Conservation (phyloP, 1,140 invertebrate species). For the Akabosia matsudoensis region DNA sequence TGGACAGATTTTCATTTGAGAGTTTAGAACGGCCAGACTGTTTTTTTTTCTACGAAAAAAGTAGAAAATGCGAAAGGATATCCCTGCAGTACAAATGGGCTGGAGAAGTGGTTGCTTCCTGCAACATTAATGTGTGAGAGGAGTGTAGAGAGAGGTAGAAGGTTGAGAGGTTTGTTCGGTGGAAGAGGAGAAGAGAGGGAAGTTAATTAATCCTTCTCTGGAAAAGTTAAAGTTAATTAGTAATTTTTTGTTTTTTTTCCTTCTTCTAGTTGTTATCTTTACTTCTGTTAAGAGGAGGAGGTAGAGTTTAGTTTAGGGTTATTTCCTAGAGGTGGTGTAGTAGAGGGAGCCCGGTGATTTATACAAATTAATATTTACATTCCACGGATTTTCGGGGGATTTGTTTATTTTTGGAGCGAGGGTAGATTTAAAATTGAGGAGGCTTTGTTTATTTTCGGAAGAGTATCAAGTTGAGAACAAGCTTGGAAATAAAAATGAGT, state of each 20-base stretch:
- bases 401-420: background rate
- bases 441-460: background rate
- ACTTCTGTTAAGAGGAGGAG: background rate
- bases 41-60: background rate
- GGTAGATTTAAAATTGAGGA: no score
- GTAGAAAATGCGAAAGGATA: no score
- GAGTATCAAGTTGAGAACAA: background rate
- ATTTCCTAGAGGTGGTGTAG: no score
- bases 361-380: no score
- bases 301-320: no score
- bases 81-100: no score
- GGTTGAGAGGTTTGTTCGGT: no score
- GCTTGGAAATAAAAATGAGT: slow-evolving; percentile 7
- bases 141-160: background rate
- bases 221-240: background rate
- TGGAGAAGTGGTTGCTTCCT: slow-evolving; percentile 16
- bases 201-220: background rate
- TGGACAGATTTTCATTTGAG: no score
- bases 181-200: background rate
- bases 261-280: background rate
- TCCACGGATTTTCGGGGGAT: no score
- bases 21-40: background rate
- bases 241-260: no score
- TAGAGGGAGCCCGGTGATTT: no score
- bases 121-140: slow-evolving; percentile 14